phyloP scores from a whole-genome alignment of 1,140 invertebrate species.

The Aphelinus atriplicis region DNA sequence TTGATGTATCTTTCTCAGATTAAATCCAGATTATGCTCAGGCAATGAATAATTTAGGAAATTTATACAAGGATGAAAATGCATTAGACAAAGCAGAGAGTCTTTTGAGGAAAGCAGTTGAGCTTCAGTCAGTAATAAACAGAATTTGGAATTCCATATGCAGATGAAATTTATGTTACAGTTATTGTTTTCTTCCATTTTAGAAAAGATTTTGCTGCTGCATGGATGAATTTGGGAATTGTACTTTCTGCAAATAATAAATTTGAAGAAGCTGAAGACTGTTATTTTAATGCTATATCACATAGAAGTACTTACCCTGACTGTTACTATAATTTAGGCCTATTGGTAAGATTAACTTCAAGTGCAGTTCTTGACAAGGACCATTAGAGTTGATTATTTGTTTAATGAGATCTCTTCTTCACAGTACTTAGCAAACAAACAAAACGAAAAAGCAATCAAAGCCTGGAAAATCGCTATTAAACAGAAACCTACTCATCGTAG shows the following conservation, averaged over 20 bases:
- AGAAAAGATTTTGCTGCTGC: constrained; percentile 91
- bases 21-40: constrained; percentile 93
- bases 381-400: constrained; percentile 27
- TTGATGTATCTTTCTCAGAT: constrained; percentile 61
- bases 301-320: constrained; percentile 87
- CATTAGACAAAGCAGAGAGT: constrained; percentile 78
- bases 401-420: constrained; percentile 44
- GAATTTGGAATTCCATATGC: too few species aligned
- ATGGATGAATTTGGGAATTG: constrained; percentile 98
- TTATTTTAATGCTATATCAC: constrained; percentile 80
- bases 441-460: constrained; percentile 70
- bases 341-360: constrained; percentile 71
- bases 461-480: constrained; percentile 84
- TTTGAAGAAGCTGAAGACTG: constrained; percentile 79
- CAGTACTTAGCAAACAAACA: constrained; percentile 74
- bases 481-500: constrained; percentile 81
- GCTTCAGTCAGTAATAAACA: constrained; percentile 70
- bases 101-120: constrained; percentile 79
- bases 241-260: constrained; percentile 80
- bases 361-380: constrained; percentile 12
- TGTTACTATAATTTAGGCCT: constrained; percentile 96
- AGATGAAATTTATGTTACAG: neutral
- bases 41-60: constrained; percentile 98
- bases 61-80: constrained; percentile 82
- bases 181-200: constrained; percentile 42